Evolutionary conservation across 2,888 invertebrate species (phyloP), one percentile per base, ranked within the genome.

Genomic region (Mythimna lalbum): DNA sequence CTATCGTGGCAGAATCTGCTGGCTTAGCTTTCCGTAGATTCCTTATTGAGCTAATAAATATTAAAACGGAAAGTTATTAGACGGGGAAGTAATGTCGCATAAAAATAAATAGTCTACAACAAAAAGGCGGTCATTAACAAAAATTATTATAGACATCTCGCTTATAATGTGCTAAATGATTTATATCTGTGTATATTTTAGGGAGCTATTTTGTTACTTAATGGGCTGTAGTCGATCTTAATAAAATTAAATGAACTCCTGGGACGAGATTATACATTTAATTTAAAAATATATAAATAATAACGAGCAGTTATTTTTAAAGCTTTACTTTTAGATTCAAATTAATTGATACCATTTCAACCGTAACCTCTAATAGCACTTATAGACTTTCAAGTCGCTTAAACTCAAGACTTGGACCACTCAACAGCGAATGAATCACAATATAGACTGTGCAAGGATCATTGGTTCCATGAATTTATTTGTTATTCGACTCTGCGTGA

Each of bases 391-490:
- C 1, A 49, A 33, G 0, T 7, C 56, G 56, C 61, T 43, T n/a
- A 4, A 43, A 5, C 49, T 39, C 2, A 12, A 57, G 19, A 47
- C 62, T 65, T 73, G 53, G 12, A 59, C 62, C 59, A 33, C 10
- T 0, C 21, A 47, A n/a, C 33, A 63, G 71, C 68, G 81, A 88
- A 90, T 88, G 87, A 90, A 91, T 92, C 88, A 88, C 87, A 86
- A 85, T 86, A 87, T 86, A 86, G 86, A 86, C 83, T 84, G 78
- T 82, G 78, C 85, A 84, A 84, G 88, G 86, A 87, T 89, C 90
- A 92, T 91, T 91, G 89, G 84, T 68, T 86, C 86, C 89, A 90
- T 91, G 90, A 92, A 91, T 93, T 89, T 89, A 91, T 92, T 91
- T 90, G 87, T 86, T 83, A 87, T 88, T 86, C 83, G 21, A 68